Evolutionary conservation across 2,797 vertebrate species (phyloP).

Genomic region (Scomberomorus guttatus): DNA sequence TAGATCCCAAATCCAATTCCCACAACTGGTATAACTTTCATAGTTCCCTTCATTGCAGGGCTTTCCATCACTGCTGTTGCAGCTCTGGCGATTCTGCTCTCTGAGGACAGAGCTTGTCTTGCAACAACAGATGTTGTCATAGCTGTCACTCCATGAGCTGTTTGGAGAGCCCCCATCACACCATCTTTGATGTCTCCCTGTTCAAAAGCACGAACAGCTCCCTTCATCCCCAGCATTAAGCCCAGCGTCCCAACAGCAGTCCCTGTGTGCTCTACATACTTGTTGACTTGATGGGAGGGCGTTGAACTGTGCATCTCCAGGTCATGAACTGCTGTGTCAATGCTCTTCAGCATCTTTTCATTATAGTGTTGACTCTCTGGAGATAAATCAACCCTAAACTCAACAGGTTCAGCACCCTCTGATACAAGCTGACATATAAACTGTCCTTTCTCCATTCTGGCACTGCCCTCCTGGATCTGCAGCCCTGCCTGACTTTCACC

Average conservation of each 20-base stretch:
- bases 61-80: conserved; percentile 22
- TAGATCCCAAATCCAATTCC: conserved; percentile 68
- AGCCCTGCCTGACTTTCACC: conserved; percentile 35
- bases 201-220: conserved; percentile 57
- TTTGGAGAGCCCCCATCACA: conserved; percentile 36
- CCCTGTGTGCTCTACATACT: conserved; percentile 30
- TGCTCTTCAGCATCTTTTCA: conserved; percentile 32
- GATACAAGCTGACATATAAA: conserved; percentile 44
- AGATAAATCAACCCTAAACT: conserved; percentile 34
- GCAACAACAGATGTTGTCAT: conserved; percentile 55
- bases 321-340: conserved; percentile 28
- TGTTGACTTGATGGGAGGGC: conserved; percentile 24
- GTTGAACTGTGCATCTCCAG: conserved; percentile 10
- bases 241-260: conserved; percentile 40
- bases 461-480: conserved; percentile 31
- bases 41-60: background rate
- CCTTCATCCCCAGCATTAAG: conserved; percentile 57
- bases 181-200: conserved; percentile 49
- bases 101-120: conserved; percentile 24
- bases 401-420: background rate
- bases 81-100: conserved; percentile 20
- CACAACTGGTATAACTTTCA: conserved; percentile 36
- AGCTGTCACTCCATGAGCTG: conserved; percentile 43
- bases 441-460: conserved; percentile 42
- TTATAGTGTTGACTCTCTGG: conserved; percentile 36